phyloP scores from a whole-genome alignment of 2,888 invertebrate species.

The Capitulum mitella region DNA sequence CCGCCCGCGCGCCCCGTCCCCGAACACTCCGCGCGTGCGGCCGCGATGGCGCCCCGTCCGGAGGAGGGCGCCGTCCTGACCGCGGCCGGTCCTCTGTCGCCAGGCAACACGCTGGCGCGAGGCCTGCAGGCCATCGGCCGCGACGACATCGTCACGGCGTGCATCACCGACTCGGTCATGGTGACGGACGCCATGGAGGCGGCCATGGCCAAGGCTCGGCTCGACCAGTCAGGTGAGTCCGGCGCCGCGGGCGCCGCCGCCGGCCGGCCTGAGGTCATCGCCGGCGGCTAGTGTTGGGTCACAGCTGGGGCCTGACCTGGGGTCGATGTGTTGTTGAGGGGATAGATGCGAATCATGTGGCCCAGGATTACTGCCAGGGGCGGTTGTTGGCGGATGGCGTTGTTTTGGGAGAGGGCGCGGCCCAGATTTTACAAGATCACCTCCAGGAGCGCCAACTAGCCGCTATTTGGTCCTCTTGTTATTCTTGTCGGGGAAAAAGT shows the following conservation, averaged over 20 bases:
- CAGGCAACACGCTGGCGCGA: constrained; percentile 67
- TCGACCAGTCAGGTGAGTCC: constrained; percentile 28
- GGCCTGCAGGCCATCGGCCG: constrained; percentile 77
- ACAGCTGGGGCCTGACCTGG: too few species aligned
- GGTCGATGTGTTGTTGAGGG: too few species aligned
- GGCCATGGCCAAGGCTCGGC: constrained; percentile 53
- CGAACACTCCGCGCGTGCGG: background rate
- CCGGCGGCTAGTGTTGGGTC: too few species aligned
- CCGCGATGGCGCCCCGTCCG: background rate
- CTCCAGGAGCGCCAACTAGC: too few species aligned
- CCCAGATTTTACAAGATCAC: too few species aligned
- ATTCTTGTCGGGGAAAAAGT: too few species aligned
- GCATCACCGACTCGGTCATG: constrained; percentile 66
- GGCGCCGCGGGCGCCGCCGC: background rate
- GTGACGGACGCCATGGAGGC: constrained; percentile 69
- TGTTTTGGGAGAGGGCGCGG: too few species aligned
- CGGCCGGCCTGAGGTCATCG: too few species aligned
- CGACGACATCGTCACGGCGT: constrained; percentile 83
- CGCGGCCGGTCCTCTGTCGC: background rate
- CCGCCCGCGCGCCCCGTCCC: background rate
- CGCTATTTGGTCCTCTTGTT: too few species aligned
- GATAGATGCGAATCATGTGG: too few species aligned
- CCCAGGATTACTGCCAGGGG: too few species aligned
- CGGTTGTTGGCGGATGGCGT: too few species aligned
- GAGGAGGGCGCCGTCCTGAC: constrained; percentile 33